These are phyloP conservation scores for Pteronotus mesoamericanus DNA, from an alignment of 2,797 vertebrate species.

Conservation along the genomic window DNA sequence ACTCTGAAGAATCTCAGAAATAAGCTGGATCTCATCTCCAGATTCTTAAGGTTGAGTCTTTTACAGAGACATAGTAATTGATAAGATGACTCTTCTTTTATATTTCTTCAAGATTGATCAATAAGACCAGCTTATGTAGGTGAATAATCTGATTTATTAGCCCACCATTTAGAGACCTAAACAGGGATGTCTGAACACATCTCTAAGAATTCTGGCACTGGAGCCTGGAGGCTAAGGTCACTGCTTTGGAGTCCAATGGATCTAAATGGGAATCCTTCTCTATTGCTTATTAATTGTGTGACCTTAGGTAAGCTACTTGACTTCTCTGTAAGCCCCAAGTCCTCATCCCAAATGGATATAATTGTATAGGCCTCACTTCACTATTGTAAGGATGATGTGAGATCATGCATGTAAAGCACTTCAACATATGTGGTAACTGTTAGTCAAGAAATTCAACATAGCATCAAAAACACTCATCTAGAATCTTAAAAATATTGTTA, in stretches of 20 bases:
- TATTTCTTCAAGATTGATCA: not conserved
- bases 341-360: not conserved
- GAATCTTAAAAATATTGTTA: not conserved
- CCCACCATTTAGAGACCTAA: not conserved
- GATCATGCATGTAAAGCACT: not conserved
- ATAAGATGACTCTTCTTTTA: not conserved
- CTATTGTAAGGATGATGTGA: not conserved
- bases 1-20: not conserved
- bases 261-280: not conserved
- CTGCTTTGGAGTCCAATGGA: not conserved
- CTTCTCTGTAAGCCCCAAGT: not conserved
- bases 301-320: not conserved
- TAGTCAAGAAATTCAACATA: not conserved
- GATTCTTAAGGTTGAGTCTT: not conserved
- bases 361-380: not conserved
- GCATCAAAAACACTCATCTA: not conserved
- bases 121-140: not conserved
- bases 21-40: not conserved
- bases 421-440: not conserved
- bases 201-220: not conserved
- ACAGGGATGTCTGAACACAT: not conserved
- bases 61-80: not conserved
- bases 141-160: constrained; percentile 2
- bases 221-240: not conserved
- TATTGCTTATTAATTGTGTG: not conserved